These are phyloP conservation scores for Corythoichthys haematopterus DNA, from an alignment of 2,113 vertebrate species.

Conservation along the genomic window DNA sequence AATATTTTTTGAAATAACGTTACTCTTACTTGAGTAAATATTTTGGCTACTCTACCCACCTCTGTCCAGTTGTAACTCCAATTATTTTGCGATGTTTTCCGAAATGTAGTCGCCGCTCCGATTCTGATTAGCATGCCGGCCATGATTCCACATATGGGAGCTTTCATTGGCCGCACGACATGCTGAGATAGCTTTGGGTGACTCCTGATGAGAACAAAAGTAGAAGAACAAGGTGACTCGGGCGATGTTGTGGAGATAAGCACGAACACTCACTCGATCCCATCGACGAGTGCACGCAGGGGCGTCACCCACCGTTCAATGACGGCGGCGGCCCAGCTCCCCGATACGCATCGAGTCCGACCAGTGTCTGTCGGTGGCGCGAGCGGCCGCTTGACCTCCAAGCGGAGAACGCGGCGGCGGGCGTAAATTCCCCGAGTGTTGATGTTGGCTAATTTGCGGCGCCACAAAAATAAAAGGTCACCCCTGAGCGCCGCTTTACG, in stretches of 20 bases:
- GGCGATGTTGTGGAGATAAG: constrained; percentile 64
- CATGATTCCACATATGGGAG: constrained; percentile 33
- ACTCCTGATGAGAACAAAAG: constrained; percentile 50
- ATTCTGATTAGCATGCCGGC: constrained; percentile 39
- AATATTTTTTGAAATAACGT: no score
- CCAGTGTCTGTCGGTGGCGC: constrained; percentile 33
- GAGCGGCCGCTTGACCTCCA: constrained; percentile 6
- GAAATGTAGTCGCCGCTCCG: not conserved
- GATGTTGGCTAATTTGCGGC: constrained; percentile 44
- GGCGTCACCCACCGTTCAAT: constrained; percentile 54
- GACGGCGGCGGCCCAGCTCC: constrained; percentile 31
- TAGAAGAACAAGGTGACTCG: constrained; percentile 65
- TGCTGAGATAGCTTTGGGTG: constrained; percentile 53
- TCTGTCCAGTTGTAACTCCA: no score
- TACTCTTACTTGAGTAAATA: no score
- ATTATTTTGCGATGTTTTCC: no score
- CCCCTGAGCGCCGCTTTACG: constrained; percentile 40
- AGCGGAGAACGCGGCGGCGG: constrained; percentile 36
- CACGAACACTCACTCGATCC: constrained; percentile 55
- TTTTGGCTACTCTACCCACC: no score
- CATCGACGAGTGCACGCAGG: constrained; percentile 40
- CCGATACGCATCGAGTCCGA: constrained; percentile 33
- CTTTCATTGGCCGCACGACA: constrained; percentile 61
- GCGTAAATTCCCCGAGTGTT: constrained; percentile 33
- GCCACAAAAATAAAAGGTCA: constrained; percentile 51